These are phyloP conservation scores for Nasonia vitripennis DNA, from an alignment of 1,140 invertebrate species.

Conservation along the genomic window DNA sequence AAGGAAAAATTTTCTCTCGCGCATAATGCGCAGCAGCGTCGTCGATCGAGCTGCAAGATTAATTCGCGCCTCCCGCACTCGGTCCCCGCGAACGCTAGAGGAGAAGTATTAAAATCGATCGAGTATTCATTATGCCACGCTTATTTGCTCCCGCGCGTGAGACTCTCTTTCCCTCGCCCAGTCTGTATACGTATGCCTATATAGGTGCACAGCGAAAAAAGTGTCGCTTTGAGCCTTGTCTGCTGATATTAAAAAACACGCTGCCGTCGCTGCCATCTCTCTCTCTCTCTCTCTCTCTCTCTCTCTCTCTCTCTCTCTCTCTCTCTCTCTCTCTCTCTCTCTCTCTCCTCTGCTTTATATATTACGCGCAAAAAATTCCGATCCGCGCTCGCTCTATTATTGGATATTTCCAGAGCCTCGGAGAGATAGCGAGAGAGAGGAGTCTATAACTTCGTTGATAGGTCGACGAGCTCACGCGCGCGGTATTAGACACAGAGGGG, in stretches of 20 bases:
- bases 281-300: no score
- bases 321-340: no score
- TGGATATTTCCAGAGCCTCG: neutral
- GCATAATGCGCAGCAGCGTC: neutral
- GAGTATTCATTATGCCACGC: neutral
- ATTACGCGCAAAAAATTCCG: slow-evolving; percentile 9
- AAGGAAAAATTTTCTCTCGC: neutral
- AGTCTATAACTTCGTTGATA: neutral
- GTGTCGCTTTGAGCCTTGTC: neutral
- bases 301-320: no score
- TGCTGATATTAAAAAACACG: slow-evolving; percentile 28
- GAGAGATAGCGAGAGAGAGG: neutral
- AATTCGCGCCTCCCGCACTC: neutral
- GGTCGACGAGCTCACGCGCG: neutral
- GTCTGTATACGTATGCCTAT: neutral
- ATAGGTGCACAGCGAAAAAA: neutral
- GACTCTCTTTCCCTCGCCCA: neutral
- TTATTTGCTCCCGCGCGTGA: neutral
- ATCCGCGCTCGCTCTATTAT: slow-evolving; percentile 6
- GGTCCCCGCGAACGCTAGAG: neutral
- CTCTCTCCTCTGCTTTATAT: neutral
- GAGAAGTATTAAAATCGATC: slow-evolving; percentile 37
- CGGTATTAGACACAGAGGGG: neutral
- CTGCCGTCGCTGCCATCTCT: neutral
- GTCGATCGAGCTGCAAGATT: neutral